These are phyloP conservation scores for Phenganax stokvisi DNA, from an alignment of 92 coral and sea anemone genomes.

Conservation along the genomic window DNA sequence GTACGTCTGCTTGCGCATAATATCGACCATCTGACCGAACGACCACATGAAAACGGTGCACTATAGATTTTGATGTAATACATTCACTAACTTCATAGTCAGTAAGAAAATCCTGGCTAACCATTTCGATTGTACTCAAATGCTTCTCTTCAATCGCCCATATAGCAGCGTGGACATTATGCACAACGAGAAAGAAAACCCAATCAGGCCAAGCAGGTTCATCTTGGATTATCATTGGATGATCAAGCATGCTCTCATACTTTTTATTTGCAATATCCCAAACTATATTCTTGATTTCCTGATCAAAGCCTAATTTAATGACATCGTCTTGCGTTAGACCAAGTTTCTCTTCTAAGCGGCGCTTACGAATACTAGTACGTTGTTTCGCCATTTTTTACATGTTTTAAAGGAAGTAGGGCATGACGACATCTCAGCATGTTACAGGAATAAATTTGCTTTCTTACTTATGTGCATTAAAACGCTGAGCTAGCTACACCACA, in stretches of 20 bases:
- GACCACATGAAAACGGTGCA: slow-evolving; percentile 54
- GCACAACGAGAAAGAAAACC: slow-evolving; percentile 57
- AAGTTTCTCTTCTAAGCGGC: slow-evolving; percentile 55
- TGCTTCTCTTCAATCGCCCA: slow-evolving; percentile 60
- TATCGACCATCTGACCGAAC: slow-evolving; percentile 42
- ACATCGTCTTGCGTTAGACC: slow-evolving; percentile 53
- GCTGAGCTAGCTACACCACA: too few relatives aligned
- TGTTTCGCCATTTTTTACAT: slow-evolving; percentile 40
- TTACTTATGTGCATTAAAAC: too few relatives aligned
- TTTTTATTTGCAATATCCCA: slow-evolving; percentile 60
- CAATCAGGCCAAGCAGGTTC: slow-evolving; percentile 56
- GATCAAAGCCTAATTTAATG: slow-evolving; percentile 59
- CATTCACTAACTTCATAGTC: slow-evolving; percentile 56
- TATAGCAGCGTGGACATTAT: slow-evolving; percentile 55
- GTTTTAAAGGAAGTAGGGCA: too few relatives aligned
- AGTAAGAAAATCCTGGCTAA: slow-evolving; percentile 52
- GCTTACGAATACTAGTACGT: slow-evolving; percentile 40
- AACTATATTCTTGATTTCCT: slow-evolving; percentile 52
- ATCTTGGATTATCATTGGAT: slow-evolving; percentile 49
- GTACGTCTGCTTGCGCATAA: slow-evolving; percentile 51
- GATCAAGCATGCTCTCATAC: slow-evolving; percentile 51
- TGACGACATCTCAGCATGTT: too few relatives aligned
- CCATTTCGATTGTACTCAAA: slow-evolving; percentile 40
- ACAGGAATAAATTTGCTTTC: too few relatives aligned
- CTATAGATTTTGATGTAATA: slow-evolving; percentile 38